Evolutionary conservation across 2,113 vertebrate genomes (phyloP).

Genomic region (Myrmecobius fasciatus): DNA sequence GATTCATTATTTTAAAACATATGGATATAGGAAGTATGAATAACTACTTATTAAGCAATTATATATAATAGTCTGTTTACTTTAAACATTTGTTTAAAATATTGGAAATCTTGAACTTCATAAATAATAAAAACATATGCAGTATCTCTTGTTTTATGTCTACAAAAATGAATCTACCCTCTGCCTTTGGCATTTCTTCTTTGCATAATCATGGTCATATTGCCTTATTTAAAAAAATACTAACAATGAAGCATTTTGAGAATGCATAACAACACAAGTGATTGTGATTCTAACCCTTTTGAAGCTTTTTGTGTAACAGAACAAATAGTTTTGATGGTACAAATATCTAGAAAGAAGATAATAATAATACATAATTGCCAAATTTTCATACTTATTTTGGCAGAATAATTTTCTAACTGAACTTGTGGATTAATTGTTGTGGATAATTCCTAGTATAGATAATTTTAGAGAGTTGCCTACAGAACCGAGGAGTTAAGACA

Average conservation of each 20-base stretch:
- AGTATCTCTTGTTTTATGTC: background rate
- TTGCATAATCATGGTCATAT: background rate
- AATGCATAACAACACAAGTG: conserved; percentile 21
- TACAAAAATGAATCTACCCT: background rate
- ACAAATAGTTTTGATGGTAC: background rate
- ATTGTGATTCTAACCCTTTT: background rate
- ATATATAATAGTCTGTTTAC: background rate
- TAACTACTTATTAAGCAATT: background rate
- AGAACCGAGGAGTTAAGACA: background rate
- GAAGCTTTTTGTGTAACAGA: background rate
- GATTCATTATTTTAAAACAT: background rate
- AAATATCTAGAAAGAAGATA: conserved; percentile 19
- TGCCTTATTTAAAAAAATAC: background rate
- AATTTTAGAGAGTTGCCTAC: background rate
- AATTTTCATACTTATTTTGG: background rate
- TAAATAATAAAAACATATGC: background rate
- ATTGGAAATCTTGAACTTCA: background rate
- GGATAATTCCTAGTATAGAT: background rate
- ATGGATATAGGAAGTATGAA: background rate
- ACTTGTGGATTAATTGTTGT: background rate
- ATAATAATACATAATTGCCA: conserved; percentile 1
- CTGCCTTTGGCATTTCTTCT: conserved; percentile 23
- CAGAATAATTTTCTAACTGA: background rate
- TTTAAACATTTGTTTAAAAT: conserved; percentile 24
- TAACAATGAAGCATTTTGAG: background rate